These are phyloP conservation scores for Clytia hemisphaerica DNA, from an alignment of 30 jellyfish, hydroid and myxozoan genomes.

Conservation along the genomic window DNA sequence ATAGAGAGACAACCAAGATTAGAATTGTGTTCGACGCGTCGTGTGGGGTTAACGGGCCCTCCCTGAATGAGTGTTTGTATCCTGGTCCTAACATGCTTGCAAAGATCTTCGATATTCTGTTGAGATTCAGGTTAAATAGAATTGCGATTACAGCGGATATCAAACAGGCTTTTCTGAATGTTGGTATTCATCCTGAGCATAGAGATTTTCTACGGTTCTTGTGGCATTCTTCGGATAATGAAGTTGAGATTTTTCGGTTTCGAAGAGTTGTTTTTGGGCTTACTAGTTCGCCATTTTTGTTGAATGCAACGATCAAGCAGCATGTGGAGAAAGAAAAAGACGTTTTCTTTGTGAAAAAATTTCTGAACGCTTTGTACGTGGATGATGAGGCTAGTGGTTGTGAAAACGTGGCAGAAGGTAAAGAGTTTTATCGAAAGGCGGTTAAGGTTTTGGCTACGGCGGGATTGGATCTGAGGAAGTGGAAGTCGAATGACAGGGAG, in stretches of 20 bases:
- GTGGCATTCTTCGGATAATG: slow-evolving; percentile 17
- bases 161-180: slow-evolving; percentile 22
- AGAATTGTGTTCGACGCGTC: slow-evolving; percentile 6
- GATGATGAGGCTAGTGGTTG: no score
- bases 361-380: no score
- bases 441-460: slow-evolving; percentile 10
- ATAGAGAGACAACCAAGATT: slow-evolving; percentile 9
- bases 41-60: neutral
- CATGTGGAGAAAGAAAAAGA: slow-evolving; percentile 4
- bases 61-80: neutral
- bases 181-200: slow-evolving; percentile 16
- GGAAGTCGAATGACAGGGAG: slow-evolving; percentile 36
- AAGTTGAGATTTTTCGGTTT: slow-evolving; percentile 2
- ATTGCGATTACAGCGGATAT: slow-evolving; percentile 37
- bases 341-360: no score
- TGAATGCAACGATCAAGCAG: slow-evolving; percentile 23
- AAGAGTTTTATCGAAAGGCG: neutral
- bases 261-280: slow-evolving; percentile 39
- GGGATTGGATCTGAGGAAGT: slow-evolving; percentile 40
- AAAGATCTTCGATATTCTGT: slow-evolving; percentile 21
- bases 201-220: slow-evolving; percentile 38
- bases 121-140: slow-evolving; percentile 29
- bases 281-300: slow-evolving; percentile 22
- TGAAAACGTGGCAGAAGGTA: no score
- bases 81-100: slow-evolving; percentile 19